phyloP scores from a whole-genome alignment of 2,888 invertebrate species.

The Caenorhabditis sp. region DNA sequence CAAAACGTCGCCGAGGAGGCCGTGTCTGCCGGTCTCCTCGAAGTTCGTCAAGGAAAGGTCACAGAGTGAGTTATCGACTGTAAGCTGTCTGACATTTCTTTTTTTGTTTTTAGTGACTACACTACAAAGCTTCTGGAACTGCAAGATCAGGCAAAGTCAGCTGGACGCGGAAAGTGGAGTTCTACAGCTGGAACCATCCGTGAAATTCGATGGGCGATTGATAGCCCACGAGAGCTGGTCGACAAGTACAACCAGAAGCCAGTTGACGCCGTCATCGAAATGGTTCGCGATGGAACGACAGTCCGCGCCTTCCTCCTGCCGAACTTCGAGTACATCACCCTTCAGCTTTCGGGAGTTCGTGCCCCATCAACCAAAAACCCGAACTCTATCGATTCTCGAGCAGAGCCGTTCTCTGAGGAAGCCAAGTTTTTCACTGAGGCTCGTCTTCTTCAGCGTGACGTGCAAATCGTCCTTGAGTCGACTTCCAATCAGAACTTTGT shows the following conservation, averaged over 20 bases:
- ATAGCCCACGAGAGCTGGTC: conserved; percentile 88
- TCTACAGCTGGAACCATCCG: conserved; percentile 51
- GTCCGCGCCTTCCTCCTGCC: conserved; percentile 92
- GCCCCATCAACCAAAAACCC: conserved; percentile 60
- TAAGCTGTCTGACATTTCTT: too few relatives aligned
- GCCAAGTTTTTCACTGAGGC: conserved; percentile 94
- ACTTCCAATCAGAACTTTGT: conserved; percentile 93
- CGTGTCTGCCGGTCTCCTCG: conserved; percentile 91
- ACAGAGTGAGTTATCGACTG: conserved; percentile 72
- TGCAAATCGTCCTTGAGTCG: conserved; percentile 90
- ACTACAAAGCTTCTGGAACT: conserved; percentile 84
- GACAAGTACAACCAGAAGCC: conserved; percentile 90
- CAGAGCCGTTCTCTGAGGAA: conserved; percentile 87
- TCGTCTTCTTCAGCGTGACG: conserved; percentile 90
- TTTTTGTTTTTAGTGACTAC: conserved; percentile 79
- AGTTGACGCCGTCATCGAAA: conserved; percentile 91
- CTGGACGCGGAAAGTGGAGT: conserved; percentile 87
- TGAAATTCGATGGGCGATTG: conserved; percentile 86
- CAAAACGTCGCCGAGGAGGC: conserved; percentile 92
- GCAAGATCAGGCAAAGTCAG: conserved; percentile 91
- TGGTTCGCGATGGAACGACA: conserved; percentile 97
- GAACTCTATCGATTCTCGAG: conserved; percentile 79
- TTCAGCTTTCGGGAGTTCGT: conserved; percentile 93
- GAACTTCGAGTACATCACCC: conserved; percentile 90
- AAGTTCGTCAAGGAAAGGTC: conserved; percentile 83